phyloP scores from a whole-genome alignment of 2,797 vertebrate species.

The Graptemys geographica region DNA sequence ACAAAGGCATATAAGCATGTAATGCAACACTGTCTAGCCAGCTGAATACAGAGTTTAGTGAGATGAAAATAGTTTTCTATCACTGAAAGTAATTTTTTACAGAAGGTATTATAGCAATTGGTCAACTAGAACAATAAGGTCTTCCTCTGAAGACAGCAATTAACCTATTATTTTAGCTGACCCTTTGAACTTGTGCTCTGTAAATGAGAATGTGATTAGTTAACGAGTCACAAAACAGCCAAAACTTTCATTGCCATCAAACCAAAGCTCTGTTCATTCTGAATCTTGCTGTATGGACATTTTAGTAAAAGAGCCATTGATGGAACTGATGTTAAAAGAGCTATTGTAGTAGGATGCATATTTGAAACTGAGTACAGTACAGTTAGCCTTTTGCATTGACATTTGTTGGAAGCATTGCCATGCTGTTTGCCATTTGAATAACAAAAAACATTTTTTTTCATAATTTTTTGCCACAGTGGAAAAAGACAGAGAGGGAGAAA shows the following conservation, averaged over 20 bases:
- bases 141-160: constrained; percentile 30
- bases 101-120: background rate
- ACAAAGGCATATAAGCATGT: background rate
- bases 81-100: background rate
- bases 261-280: constrained; percentile 12
- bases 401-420: background rate
- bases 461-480: background rate
- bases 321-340: background rate
- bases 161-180: background rate
- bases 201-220: constrained; percentile 27
- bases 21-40: background rate
- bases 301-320: background rate
- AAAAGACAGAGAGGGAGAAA: background rate
- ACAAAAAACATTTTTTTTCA: background rate
- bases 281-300: background rate
- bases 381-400: background rate
- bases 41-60: background rate
- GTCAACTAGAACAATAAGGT: background rate
- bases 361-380: background rate
- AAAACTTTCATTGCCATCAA: background rate
- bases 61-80: background rate
- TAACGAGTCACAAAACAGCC: constrained; percentile 25
- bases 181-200: background rate
- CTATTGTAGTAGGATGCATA: background rate
- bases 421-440: background rate